Base-by-base conservation (phyloP, 2,888 invertebrate genomes). In the Caenorhabditis auriculariae region DNA sequence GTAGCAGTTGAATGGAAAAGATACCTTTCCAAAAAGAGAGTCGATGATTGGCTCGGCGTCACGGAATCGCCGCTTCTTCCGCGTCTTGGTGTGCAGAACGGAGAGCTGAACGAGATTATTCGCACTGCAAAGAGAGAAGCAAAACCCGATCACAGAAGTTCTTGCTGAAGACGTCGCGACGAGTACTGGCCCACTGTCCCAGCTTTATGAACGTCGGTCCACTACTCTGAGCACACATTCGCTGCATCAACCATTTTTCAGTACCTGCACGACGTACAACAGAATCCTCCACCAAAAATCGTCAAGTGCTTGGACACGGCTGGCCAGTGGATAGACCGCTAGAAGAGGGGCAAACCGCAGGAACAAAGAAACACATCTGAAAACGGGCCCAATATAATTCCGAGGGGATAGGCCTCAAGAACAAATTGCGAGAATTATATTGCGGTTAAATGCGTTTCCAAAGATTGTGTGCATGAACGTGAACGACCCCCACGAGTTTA, bases 191-290 rank as follows among this genome's bases (percentile, higher is more conserved):
- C 86, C 86, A 86, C 67, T 86, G 86, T 2, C 85, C 85, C 21
- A 86, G 79, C 72, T 86, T 86, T 24, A 85, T 79, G 49, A 85
- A 84, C n/a, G 85, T 83, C 2, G 86, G 85, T 0, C 85, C 86
- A 41, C 83, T 63, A 15, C 55, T 54, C 64, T 64, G 54, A 24
- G 48, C 45, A 19, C n/a, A 19, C 7, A 6, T 5, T 28, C 6
- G 15, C 21, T 29, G 9, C n/a, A 12, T 32, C 9, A 32, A 32
- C 9, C 9, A 32, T 32, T 12, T 32, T 32, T 1, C 27, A 29
- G 21, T 37, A 50, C 58, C 53, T 66, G 66, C 5, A 72, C 39
- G 26, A 48, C 51, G 62, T 58, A 67, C 12, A 72, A 38, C 17
- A 58, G 42, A 7, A 50, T 28, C 45, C 42, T 67, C 69, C 72